phyloP scores from a whole-genome alignment of 2,797 vertebrate genomes.

The Enoplosus armatus region DNA sequence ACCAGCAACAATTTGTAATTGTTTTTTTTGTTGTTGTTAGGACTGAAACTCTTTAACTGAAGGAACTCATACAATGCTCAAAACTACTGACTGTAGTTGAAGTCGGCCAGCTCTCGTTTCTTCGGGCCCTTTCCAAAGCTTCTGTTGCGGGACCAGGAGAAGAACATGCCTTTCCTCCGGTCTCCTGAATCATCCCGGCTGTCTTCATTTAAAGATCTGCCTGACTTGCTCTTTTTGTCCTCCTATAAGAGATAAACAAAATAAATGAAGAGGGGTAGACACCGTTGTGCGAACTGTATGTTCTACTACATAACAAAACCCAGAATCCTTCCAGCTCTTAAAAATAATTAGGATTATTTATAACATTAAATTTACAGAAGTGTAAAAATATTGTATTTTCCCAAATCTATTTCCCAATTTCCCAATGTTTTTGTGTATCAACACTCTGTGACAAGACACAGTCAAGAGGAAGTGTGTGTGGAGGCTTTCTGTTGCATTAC shows the following conservation, averaged over 20 bases:
- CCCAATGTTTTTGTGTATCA: background rate
- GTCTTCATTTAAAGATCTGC: conserved; percentile 94
- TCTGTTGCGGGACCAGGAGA: conserved; percentile 96
- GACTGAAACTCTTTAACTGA: background rate
- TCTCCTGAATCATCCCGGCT: conserved; percentile 90
- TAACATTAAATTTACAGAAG: background rate
- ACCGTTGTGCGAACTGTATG: background rate
- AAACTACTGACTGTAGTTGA: conserved; percentile 87
- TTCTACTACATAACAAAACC: background rate
- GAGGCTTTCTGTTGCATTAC: conserved; percentile 71
- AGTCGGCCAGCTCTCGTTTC: conserved; percentile 92
- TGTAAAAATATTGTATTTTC: background rate
- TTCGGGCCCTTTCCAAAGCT: conserved; percentile 96
- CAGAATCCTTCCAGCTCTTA: background rate
- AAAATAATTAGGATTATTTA: background rate
- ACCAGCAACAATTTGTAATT: background rate
- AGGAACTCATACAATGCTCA: background rate
- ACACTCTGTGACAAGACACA: background rate
- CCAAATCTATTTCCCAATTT: background rate
- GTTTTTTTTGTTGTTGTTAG: background rate
- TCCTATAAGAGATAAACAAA: conserved; percentile 80
- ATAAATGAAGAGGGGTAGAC: background rate
- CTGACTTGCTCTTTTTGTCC: conserved; percentile 93
- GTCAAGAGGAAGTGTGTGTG: background rate
- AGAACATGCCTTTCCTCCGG: conserved; percentile 91